Percentiles rank a stretch among this genome's conserved stretches.
Evolutionary conservation across 2,888 invertebrate species (phyloP).

Genomic region (Tetanocera ferruginea): DNA sequence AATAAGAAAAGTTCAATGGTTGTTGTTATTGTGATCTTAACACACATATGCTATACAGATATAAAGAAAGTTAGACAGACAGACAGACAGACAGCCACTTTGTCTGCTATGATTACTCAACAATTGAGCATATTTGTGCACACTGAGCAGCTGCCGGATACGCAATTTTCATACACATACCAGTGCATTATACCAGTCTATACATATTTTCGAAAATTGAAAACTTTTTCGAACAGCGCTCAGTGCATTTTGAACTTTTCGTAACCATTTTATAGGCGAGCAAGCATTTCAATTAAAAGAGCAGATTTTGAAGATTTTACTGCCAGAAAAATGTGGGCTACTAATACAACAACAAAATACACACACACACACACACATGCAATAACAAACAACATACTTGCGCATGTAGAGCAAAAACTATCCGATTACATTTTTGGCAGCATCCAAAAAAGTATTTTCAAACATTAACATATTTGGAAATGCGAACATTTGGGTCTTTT

Average conservation of each 20-base stretch:
- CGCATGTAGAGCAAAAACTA: constrained; percentile 42
- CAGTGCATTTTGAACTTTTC: neutral
- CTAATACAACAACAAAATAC: neutral
- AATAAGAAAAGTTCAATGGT: constrained; percentile 20
- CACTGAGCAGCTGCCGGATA: constrained; percentile 7
- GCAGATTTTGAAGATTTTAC: neutral
- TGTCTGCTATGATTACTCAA: constrained; percentile 17
- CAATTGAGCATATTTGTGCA: neutral
- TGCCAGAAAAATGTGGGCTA: neutral
- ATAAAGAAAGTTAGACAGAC: constrained; percentile 49
- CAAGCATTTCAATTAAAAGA: neutral
- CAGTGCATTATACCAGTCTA: too few species aligned
- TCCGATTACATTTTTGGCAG: constrained; percentile 50
- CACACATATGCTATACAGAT: constrained; percentile 46
- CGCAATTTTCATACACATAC: constrained; percentile 13
- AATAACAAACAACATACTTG: neutral
- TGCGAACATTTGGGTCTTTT: constrained; percentile 45
- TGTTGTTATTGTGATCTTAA: constrained; percentile 2
- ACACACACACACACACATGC: neutral
- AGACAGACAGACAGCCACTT: constrained; percentile 12
- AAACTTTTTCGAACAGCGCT: neutral
- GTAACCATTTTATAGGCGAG: neutral
- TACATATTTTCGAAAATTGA: too few species aligned
- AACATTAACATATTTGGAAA: constrained; percentile 53
- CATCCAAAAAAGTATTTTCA: neutral